phyloP scores from a whole-genome alignment of 2,888 invertebrate species.

The Malacosoma neustria region DNA sequence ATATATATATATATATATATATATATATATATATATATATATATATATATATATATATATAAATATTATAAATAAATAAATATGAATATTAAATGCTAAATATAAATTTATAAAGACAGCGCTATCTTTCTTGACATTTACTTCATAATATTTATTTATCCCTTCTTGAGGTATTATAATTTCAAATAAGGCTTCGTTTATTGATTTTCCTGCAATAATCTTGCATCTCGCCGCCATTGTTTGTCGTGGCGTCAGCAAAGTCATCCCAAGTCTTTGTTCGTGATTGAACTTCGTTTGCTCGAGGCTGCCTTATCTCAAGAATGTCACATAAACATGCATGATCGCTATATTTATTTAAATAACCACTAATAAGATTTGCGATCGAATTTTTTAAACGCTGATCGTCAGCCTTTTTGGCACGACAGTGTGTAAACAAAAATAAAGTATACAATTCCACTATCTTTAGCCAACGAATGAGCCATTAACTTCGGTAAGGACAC shows the following conservation, averaged over 20 bases:
- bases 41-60: too few species aligned
- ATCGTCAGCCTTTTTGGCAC: slow-evolving; percentile 5
- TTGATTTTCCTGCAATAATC: slow-evolving; percentile 27
- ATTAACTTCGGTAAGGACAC: not conserved
- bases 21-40: too few species aligned
- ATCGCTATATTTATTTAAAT: not conserved
- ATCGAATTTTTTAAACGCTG: not conserved
- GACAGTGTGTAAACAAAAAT: slow-evolving; percentile 3
- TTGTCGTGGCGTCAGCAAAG: slow-evolving; percentile 23
- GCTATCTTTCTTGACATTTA: not conserved
- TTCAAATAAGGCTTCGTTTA: slow-evolving; percentile 21
- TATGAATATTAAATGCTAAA: too few species aligned
- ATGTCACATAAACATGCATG: slow-evolving; percentile 27
- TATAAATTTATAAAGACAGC: not conserved
- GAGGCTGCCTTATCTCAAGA: slow-evolving; percentile 48
- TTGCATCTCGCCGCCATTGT: slow-evolving; percentile 18
- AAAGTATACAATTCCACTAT: not conserved
- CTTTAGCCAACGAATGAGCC: slow-evolving; percentile 11
- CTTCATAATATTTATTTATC: not conserved
- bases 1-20: too few species aligned
- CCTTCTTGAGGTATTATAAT: slow-evolving; percentile 13
- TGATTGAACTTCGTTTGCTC: slow-evolving; percentile 40
- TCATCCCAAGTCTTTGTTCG: slow-evolving; percentile 38
- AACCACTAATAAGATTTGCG: not conserved
- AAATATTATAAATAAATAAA: too few species aligned